Evolutionary conservation across 2,113 vertebrate species (phyloP).

Genomic region (Phalacrocorax carbo): DNA sequence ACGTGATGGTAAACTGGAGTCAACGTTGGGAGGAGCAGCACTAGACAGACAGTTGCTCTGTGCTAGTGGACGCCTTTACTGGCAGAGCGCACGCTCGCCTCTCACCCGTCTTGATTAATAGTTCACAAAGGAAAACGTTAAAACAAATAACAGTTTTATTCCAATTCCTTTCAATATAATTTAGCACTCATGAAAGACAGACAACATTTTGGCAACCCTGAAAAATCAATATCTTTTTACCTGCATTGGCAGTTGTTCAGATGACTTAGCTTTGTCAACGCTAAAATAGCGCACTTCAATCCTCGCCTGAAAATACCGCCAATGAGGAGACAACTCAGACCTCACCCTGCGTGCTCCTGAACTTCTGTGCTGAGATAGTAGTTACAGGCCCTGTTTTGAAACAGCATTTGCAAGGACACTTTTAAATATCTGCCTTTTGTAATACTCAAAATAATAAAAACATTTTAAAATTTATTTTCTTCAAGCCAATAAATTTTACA

Average conservation of each 20-base stretch:
- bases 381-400: not conserved
- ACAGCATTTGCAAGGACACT: not conserved
- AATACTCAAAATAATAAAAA: not conserved
- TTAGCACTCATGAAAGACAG: not conserved
- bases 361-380: not conserved
- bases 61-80: not conserved
- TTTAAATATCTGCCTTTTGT: not conserved
- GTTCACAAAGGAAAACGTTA: not conserved
- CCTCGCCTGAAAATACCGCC: not conserved
- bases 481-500: not conserved
- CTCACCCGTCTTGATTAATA: rapidly evolving
- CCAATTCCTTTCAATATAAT: not conserved
- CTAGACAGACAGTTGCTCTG: not conserved
- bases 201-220: not conserved
- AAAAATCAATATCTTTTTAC: constrained; percentile 14
- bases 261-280: not conserved
- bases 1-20: not conserved
- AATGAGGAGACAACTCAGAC: not conserved
- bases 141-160: not conserved
- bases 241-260: not conserved
- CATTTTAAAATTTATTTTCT: not conserved
- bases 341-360: not conserved
- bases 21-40: not conserved
- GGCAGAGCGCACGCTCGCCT: rapidly evolving
- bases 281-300: not conserved